Base-by-base conservation (phyloP, 2,888 invertebrate genomes). In the Lutraria lutraria region DNA sequence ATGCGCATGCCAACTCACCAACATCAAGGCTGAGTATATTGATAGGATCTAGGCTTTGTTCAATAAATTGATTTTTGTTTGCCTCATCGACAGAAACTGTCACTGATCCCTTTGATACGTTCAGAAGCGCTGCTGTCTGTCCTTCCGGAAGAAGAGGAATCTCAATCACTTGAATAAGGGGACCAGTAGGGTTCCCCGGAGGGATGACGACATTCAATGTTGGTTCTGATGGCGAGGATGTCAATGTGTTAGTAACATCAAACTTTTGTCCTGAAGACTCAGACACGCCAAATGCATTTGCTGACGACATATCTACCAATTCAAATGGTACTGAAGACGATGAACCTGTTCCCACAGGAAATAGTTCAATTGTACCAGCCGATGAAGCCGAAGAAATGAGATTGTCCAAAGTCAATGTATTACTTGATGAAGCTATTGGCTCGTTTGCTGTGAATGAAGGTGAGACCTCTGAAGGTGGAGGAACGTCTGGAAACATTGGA, bases 131-230 rank as follows among this genome's bases (percentile, higher is more conserved):
- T 29, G 90, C 90, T 25, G 87, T 89, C 52, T 89, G 89, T 2
- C 91, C 91, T 60, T 91, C 91, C 0, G 91, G 91, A 31, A 87
- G 54, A 15, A 91, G 85, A 25, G 89, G 89, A 15, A 91, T 85
- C 83, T 91, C 88, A 53, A 91, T 88, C 6, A 91, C 87, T 34
- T 88, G 86, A 12, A 91, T 90, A 6, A 43, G 60, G 15, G 89
- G 89, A 31, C 83, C 87, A 16, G 34, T 53, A 0, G 87, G 87
- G 29, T 52, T 56, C 79, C 29, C 63, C 52, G 83, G 79, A 79
- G 79, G 84, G 19, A 89, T 81, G 72, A 83, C 86, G 34, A 68
- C 31, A n/a, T 53, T 86, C 15, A 80, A 21, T 0, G 31, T 13
- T 1, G 29, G 0, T 13, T 81, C 81, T 34, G 54, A 34, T 19